phyloP scores from a whole-genome alignment of 2,797 vertebrate species.

The Bufotes viridis region DNA sequence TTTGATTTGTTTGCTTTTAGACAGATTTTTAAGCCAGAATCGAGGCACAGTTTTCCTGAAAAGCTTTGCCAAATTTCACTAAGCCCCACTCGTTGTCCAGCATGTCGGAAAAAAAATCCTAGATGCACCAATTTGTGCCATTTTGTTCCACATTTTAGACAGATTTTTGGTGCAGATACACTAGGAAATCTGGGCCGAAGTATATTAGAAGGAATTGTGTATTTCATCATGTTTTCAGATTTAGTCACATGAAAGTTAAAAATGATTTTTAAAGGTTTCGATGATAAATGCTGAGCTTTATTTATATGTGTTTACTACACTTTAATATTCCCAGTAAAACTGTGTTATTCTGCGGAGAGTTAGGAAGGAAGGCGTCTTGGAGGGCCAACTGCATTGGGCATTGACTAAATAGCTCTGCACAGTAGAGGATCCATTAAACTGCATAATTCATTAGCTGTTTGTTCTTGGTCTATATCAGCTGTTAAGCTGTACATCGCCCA shows the following conservation, averaged over 20 bases:
- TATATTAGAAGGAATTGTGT: neutral
- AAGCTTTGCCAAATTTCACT: no score
- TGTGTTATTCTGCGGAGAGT: neutral
- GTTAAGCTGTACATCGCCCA: neutral
- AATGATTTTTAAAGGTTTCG: neutral
- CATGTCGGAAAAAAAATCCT: no score
- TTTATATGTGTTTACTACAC: neutral
- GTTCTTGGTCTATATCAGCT: slow-evolving; percentile 23
- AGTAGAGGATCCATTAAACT: slow-evolving; percentile 20
- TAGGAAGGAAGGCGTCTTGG: neutral
- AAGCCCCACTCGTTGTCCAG: no score
- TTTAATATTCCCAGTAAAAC: neutral
- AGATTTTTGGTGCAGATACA: no score
- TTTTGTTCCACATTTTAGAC: no score
- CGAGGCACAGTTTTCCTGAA: no score
- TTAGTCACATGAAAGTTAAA: neutral
- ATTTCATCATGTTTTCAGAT: neutral
- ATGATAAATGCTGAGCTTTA: neutral
- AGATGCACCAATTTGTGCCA: no score
- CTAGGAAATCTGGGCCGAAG: no score
- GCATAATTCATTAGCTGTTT: slow-evolving; percentile 31
- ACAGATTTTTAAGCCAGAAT: no score
- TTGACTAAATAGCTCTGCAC: slow-evolving; percentile 15
- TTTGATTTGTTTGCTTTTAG: no score
- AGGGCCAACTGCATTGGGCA: neutral